Base-by-base conservation (phyloP, 1,140 invertebrate species). In the Pseudomyrmex flavicornis region DNA sequence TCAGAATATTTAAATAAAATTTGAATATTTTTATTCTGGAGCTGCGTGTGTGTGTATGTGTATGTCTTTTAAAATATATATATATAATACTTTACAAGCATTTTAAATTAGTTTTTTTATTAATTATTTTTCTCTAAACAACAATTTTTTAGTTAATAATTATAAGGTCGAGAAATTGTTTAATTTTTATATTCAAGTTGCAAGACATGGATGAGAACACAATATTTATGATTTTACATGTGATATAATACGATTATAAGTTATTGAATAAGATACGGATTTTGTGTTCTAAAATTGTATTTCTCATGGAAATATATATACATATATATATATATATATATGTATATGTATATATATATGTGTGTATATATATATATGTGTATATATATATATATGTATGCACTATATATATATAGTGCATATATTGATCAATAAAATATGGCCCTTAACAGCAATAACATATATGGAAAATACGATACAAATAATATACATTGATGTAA, bases 21-120 rank as follows among this genome's bases (percentile, higher is more conserved):
- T 68, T 70, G 59, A 50, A 54, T 66, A 54, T 73, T 80, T 65
- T 20, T 80, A 84, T 63, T 79, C 74, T 84, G 58, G 70, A 86
- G 20, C 15, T 8, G 1, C 35, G 35, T 5, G 35, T 35, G 35
- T 3, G 26, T 35, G 26, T 1, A 5, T 5, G 9, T 9, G n/a
- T 54, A n/a, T 48, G 26, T 61, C 3, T 5, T 12, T 70, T 46
- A 46, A 69, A 20, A 48, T 56, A 35, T 35, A 35, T 35, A 26
- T 15, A 2, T 56, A 26, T 26, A 2, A 26, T 4, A 86, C 63
- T 52, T 3, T 66, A 62, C n/a, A 7, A 15, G 72, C 70, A 59
- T 79, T 13, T 58, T 22, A 10, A 62, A 0, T 52, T 52, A 65
- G 59, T 46, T 22, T 59, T 2, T n/a, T 7, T 44, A 35, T 7